Evolutionary conservation across 2,113 vertebrate species (phyloP).

Genomic region (Procavia capensis): DNA sequence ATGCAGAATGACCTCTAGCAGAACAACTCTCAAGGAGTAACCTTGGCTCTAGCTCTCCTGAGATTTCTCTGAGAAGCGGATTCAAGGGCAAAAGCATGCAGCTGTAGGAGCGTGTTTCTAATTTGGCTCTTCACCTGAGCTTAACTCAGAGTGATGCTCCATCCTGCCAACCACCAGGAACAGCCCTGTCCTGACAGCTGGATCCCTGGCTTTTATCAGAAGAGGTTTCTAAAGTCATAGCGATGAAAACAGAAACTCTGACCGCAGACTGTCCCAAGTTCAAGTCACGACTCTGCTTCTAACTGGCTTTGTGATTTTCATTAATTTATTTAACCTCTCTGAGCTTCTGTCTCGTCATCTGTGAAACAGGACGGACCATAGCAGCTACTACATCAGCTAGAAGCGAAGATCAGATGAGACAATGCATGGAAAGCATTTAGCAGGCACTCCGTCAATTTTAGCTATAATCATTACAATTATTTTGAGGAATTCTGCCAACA

Average conservation of each 20-base stretch:
- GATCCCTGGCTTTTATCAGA: not conserved
- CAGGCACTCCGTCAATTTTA: not conserved
- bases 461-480: not conserved
- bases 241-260: not conserved
- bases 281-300: not conserved
- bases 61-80: not conserved
- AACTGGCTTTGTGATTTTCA: not conserved
- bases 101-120: not conserved
- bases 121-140: not conserved
- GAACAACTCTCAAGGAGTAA: not conserved
- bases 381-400: not conserved
- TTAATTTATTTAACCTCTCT: not conserved
- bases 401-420: not conserved
- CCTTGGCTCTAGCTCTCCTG: not conserved
- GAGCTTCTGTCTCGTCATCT: not conserved
- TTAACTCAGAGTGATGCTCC: not conserved
- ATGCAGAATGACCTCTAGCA: too few relatives aligned
- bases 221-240: not conserved
- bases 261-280: not conserved
- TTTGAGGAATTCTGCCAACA: not conserved
- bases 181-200: not conserved
- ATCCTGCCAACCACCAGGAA: not conserved
- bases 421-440: not conserved
- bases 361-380: not conserved
- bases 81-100: not conserved